These are phyloP conservation scores for Micromussa lordhowensis DNA, from an alignment of 92 coral and sea anemone genomes.

Conservation along the genomic window DNA sequence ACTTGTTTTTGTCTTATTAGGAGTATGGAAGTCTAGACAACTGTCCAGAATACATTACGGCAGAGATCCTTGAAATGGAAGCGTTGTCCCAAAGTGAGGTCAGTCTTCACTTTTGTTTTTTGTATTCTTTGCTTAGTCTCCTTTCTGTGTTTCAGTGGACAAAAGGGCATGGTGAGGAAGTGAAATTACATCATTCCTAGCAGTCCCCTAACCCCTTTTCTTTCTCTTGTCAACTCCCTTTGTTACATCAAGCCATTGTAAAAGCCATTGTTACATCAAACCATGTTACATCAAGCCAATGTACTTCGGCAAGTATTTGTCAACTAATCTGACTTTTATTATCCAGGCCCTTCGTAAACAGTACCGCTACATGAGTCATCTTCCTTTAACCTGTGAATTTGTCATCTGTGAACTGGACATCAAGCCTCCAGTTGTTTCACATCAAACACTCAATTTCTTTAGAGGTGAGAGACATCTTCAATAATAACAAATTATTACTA, in stretches of 20 bases:
- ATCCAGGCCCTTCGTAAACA: constrained; percentile 85
- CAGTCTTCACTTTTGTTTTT: neutral
- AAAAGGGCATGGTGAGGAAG: no score
- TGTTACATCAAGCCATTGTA: neutral
- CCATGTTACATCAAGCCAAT: neutral
- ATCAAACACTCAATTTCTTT: constrained; percentile 79
- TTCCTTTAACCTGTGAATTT: constrained; percentile 95
- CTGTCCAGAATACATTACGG: constrained; percentile 83
- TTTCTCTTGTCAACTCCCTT: neutral
- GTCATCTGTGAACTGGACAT: constrained; percentile 93
- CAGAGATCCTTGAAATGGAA: constrained; percentile 83
- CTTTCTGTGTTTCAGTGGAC: no score
- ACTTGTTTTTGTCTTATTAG: constrained; percentile 47
- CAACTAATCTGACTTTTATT: neutral
- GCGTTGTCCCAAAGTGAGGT: constrained; percentile 92
- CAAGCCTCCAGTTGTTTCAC: constrained; percentile 82
- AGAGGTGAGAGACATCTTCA: constrained; percentile 69
- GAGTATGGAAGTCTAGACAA: constrained; percentile 94
- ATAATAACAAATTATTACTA: neutral
- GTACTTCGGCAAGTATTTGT: neutral
- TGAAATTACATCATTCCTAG: neutral
- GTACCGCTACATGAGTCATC: constrained; percentile 86
- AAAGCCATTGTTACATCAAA: neutral
- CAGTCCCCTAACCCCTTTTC: neutral
- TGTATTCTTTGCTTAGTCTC: neutral